phyloP scores from a whole-genome alignment of 1,140 invertebrate genomes.

The Bombus pascuorum region DNA sequence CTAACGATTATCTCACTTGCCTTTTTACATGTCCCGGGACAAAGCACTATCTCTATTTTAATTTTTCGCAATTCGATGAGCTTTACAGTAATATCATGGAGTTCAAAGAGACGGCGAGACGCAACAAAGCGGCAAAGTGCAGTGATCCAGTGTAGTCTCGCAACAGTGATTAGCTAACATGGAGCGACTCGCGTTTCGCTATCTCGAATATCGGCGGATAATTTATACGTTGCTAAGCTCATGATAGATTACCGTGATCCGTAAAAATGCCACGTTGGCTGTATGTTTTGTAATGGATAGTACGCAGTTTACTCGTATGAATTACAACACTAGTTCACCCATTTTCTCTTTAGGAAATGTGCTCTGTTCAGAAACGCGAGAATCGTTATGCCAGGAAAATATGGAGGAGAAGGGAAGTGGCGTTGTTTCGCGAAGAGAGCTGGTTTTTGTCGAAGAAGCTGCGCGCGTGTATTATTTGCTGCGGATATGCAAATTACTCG shows the following conservation, averaged over 20 bases:
- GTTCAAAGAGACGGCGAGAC: too few relatives aligned
- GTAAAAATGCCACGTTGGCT: constrained; percentile 7
- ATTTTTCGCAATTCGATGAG: too few relatives aligned
- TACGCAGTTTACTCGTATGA: not conserved
- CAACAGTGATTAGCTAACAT: constrained; percentile 13
- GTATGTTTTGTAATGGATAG: not conserved
- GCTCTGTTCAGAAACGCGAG: not conserved
- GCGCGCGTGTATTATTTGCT: not conserved
- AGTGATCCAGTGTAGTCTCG: not conserved
- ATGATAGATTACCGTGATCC: constrained; percentile 14
- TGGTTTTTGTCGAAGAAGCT: not conserved
- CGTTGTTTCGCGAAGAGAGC: not conserved
- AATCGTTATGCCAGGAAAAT: not conserved
- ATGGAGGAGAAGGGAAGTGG: not conserved
- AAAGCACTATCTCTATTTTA: too few relatives aligned
- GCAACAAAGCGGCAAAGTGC: too few relatives aligned
- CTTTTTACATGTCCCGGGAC: too few relatives aligned
- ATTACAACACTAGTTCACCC: not conserved
- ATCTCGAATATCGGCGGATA: constrained; percentile 20
- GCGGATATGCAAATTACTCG: not conserved
- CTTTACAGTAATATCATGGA: not conserved
- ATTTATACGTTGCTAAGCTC: constrained; percentile 1
- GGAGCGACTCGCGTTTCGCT: not conserved
- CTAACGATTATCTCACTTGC: too few relatives aligned
- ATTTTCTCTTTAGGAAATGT: not conserved